Percentiles rank a stretch among this genome's conserved stretches.
Conservation (phyloP, 1,140 invertebrate genomes). For the Rhizoglyphus robini region DNA sequence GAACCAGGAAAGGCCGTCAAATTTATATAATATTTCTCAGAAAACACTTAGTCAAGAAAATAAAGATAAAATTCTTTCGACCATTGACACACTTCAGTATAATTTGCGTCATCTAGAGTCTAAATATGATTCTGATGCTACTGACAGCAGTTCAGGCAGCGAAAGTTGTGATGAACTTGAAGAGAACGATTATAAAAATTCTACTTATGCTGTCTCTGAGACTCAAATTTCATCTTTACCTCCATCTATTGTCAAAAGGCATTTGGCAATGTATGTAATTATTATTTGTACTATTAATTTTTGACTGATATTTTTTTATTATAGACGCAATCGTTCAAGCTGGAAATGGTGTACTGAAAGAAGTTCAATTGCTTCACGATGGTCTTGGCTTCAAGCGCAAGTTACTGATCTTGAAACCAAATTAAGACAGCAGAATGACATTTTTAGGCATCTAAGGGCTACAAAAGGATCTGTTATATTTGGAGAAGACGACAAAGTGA, state of each 20-base stretch:
- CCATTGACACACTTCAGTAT: conserved; percentile 17
- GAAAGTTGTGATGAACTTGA: conserved; percentile 83
- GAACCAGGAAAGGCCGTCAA: background rate
- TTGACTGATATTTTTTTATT: background rate
- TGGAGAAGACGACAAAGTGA: background rate
- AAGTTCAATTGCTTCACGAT: conserved; percentile 62
- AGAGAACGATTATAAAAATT: conserved; percentile 20
- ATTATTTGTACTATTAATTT: background rate
- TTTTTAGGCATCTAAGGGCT: conserved; percentile 43
- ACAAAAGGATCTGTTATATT: conserved; percentile 31
- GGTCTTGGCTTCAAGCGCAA: conserved; percentile 82
- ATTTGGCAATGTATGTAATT: background rate
- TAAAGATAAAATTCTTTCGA: background rate
- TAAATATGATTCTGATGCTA: conserved; percentile 66
- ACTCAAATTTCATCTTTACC: background rate
- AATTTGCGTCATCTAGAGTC: conserved; percentile 24
- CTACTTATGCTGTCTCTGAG: background rate
- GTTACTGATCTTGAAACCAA: conserved; percentile 80
- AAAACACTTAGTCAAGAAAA: background rate
- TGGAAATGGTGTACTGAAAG: conserved; percentile 70
- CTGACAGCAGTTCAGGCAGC: conserved; percentile 77
- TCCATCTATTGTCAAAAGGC: background rate
- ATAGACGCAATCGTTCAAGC: conserved; percentile 48
- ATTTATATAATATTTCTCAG: background rate
- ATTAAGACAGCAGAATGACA: conserved; percentile 66